A percentile compares a stretch with the other conserved stretches of the same genome.
Conservation (phyloP, 1,140 invertebrate species). For the Drosophila pseudoobscura region DNA sequence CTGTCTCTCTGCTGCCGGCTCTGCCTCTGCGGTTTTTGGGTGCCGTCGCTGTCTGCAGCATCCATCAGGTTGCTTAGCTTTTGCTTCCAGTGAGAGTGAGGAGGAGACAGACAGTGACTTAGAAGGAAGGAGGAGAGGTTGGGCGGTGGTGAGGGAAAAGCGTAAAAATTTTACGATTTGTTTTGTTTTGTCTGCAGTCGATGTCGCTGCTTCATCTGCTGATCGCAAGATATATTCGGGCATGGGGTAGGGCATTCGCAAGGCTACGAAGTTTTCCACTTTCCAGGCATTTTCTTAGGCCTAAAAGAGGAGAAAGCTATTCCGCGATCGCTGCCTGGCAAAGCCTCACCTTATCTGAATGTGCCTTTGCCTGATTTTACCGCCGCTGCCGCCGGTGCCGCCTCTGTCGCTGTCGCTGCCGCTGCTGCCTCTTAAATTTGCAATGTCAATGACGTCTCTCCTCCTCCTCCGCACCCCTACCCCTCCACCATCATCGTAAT, state of each 20-base stretch:
- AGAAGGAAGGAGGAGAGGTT: not conserved
- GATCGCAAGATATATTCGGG: too few species aligned
- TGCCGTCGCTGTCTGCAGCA: slow-evolving; percentile 44
- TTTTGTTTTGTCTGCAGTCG: slow-evolving; percentile 60
- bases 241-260: too few species aligned
- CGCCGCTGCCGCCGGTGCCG: slow-evolving; percentile 15
- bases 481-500: slow-evolving; percentile 1
- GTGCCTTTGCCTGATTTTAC: too few species aligned
- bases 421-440: slow-evolving; percentile 49
- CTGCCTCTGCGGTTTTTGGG: slow-evolving; percentile 35
- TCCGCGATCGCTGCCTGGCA: too few species aligned
- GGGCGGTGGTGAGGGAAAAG: not conserved
- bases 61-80: slow-evolving; percentile 44
- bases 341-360: too few species aligned
- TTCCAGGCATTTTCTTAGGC: too few species aligned
- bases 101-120: not conserved
- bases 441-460: slow-evolving; percentile 74
- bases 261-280: too few species aligned
- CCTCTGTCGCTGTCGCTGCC: slow-evolving; percentile 28
- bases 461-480: slow-evolving; percentile 17
- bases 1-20: slow-evolving; percentile 6
- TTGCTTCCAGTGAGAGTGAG: slow-evolving; percentile 1
- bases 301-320: too few species aligned
- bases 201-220: slow-evolving; percentile 7
- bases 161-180: slow-evolving; percentile 67